Conservation (phyloP, 2,113 vertebrate genomes). For the Egretta garzetta region DNA sequence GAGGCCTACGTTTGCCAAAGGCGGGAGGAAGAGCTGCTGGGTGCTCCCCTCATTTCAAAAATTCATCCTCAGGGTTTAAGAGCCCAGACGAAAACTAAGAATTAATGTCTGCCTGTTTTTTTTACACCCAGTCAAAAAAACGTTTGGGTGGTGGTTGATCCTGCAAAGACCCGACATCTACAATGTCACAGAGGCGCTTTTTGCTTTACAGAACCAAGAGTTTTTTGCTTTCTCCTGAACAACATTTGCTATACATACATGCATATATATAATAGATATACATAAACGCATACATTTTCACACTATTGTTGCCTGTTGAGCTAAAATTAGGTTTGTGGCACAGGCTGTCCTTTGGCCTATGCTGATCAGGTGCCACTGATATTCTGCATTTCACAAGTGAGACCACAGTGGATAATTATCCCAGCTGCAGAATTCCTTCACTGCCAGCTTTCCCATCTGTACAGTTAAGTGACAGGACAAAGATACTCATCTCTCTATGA, state of each 20-base stretch:
- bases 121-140: neutral
- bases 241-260: neutral
- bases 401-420: neutral
- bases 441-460: neutral
- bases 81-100: neutral
- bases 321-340: neutral
- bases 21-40: neutral
- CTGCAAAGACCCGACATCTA: neutral
- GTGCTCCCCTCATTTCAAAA: neutral
- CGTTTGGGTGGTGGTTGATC: neutral
- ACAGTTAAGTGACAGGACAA: neutral
- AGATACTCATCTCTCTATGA: neutral
- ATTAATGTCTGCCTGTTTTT: neutral
- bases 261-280: neutral
- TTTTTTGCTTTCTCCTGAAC: neutral
- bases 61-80: neutral
- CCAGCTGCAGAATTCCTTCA: neutral
- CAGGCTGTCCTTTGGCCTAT: neutral
- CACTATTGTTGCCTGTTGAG: neutral
- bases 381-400: neutral
- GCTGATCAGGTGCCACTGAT: neutral
- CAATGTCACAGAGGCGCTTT: neutral
- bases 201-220: neutral
- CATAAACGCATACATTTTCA: neutral
- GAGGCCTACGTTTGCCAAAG: neutral